Base-by-base conservation (phyloP, 2,113 vertebrate genomes). In the Paracanthobrama guichenoti region DNA sequence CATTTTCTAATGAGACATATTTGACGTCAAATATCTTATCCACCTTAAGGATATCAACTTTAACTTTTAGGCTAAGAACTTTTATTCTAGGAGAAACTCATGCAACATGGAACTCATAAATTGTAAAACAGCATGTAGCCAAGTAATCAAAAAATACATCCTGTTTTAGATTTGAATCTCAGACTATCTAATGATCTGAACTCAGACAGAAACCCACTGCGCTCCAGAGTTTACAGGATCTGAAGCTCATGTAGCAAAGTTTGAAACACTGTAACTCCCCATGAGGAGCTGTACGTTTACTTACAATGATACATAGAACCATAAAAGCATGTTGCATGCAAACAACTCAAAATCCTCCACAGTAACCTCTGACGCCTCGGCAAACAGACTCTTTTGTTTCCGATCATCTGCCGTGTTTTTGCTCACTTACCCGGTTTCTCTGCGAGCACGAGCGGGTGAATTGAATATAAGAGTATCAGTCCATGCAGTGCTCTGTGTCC, bases 341-440 rank as follows among this genome's bases (percentile, higher is more conserved):
- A 79, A 79, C 78, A 80, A 14, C 39, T 66, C 14, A n/a, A 67
- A 35, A 12, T 64, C 57, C 57, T 35, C 28, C 18, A 39, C 42
- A 53, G 73, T 10, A 53, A 53, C 16, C 73, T 75, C 7, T 60
- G 28, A 35, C 50, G 50, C 53, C 75, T 59, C 28, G 42, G 10
- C 79, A 55, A 69, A 81, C 64, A 55, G 64, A 12, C 64, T 7
- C 50, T 82, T 82, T 82, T 81, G 79, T 69, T 64, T 48, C 42
- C 78, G 60, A 28, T 79, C 59, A 64, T 79, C 77, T 71, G 28
- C 9, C 13, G 24, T 57, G 57, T 55, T 87, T 64, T 59, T 13
- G 72, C n/a, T 73, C 75, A 83, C 90, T 91, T 88, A 90, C 89
- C 88, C 48, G 84, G 83, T 66, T 88, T 89, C 79, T 91, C 89